Base-by-base conservation (phyloP, 2,888 invertebrate species). In the Pollenia griseotomentosa region DNA sequence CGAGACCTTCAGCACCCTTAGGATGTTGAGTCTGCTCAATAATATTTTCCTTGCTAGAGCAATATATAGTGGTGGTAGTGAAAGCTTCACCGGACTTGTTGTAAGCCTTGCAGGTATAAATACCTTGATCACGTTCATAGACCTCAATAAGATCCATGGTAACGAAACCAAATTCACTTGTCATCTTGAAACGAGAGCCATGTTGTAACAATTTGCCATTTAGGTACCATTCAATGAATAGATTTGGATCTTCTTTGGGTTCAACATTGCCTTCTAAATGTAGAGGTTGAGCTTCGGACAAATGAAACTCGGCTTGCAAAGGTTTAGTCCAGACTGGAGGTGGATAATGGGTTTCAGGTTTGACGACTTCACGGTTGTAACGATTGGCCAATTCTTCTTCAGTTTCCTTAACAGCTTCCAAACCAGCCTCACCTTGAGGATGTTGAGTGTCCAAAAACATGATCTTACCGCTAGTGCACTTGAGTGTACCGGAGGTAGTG, bases 161-260 rank as follows among this genome's bases (percentile, higher is more conserved):
- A 7, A 99, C 99, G 92, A 98, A 99, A 75, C 99, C 99, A 93
- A 99, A 99, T 92, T 99, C 99, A 91, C 96, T 97, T 1, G 97
- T 97, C 92, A 98, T 96, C 93, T 98, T 98, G 93, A 98, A 98
- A 88, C 98, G 95, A 3, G 98, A 96, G 85, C 97, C 98, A 92
- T 97, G 97, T 89, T 97, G 97, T 68, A 98, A 93, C 48, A 96
- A 95, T 94, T 98, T 97, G 70, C 98, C 98, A 92, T 98, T 98
- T 92, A 98, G 97, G 93, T 97, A 98, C 98, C 98, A 98, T 94
- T 98, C 98, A 88, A 98, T 96, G 92, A 96, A 97, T 74, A 98
- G 94, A 90, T 97, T 96, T 9, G 98, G 98, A 94, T 98, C 98
- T 92, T 97, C 96, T 92, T 98, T 98, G 0, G 99, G 99, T 92